phyloP scores from a whole-genome alignment of 2,888 invertebrate genomes.

The Sinotaia quadrata region DNA sequence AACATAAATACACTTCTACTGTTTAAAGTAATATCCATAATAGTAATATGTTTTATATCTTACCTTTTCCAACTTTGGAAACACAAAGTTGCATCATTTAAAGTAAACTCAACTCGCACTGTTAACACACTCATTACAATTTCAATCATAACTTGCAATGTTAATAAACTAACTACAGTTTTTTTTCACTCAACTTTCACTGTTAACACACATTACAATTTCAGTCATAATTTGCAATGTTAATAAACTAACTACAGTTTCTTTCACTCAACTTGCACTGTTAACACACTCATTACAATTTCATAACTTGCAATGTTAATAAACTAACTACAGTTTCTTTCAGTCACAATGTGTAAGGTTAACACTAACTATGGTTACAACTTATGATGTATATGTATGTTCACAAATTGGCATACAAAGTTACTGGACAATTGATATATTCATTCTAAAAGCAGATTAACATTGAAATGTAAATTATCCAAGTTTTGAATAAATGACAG shows the following conservation, averaged over 20 bases:
- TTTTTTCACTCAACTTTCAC: background rate
- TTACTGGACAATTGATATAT: no score
- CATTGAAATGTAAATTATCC: no score
- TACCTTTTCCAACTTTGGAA: conserved; percentile 1
- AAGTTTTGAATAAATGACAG: no score
- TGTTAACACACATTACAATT: background rate
- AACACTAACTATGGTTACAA: no score
- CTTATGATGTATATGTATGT: no score
- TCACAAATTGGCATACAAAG: no score
- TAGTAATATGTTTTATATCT: conserved; percentile 16
- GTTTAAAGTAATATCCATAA: background rate
- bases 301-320: background rate
- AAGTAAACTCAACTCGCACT: background rate
- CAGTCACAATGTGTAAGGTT: background rate
- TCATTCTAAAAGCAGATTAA: no score
- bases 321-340: background rate
- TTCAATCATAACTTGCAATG: background rate
- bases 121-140: background rate
- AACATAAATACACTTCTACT: background rate
- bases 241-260: no score
- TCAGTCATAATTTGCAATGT: background rate
- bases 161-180: background rate
- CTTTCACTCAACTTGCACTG: no score
- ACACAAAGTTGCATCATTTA: background rate
- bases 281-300: background rate